phyloP scores from a whole-genome alignment of 2,888 invertebrate genomes.

The Lumbricus terrestris region DNA sequence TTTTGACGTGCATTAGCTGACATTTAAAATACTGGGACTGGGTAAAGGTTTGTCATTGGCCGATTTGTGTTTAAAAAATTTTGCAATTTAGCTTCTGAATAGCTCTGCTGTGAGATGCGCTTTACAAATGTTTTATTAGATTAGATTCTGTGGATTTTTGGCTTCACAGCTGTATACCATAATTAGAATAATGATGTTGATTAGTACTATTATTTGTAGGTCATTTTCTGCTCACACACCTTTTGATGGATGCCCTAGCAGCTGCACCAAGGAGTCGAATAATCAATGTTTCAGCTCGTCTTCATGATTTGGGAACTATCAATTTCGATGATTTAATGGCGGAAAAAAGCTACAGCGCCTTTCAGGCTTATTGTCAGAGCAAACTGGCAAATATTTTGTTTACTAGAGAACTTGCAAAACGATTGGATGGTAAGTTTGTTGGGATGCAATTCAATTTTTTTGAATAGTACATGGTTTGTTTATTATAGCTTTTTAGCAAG shows the following conservation, averaged over 20 bases:
- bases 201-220: background rate
- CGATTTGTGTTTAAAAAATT: no score
- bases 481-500: no score
- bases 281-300: slow-evolving; percentile 14
- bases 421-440: background rate
- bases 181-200: background rate
- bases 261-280: slow-evolving; percentile 15
- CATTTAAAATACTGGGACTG: background rate
- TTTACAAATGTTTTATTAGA: no score
- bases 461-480: no score
- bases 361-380: background rate
- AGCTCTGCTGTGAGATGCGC: no score
- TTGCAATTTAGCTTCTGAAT: no score
- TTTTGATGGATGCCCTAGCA: slow-evolving; percentile 8
- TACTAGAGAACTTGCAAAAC: slow-evolving; percentile 15
- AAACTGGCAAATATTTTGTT: slow-evolving; percentile 16
- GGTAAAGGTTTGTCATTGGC: background rate
- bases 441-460: background rate
- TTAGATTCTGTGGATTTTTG: no score
- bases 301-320: background rate
- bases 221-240: slow-evolving; percentile 22
- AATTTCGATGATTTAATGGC: slow-evolving; percentile 19
- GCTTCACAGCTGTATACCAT: background rate
- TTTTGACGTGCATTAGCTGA: no score
- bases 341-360: background rate